Percentiles rank a stretch among this genome's conserved stretches.
phyloP scores from a whole-genome alignment of 2,113 vertebrate species.

The Alethe diademata region DNA sequence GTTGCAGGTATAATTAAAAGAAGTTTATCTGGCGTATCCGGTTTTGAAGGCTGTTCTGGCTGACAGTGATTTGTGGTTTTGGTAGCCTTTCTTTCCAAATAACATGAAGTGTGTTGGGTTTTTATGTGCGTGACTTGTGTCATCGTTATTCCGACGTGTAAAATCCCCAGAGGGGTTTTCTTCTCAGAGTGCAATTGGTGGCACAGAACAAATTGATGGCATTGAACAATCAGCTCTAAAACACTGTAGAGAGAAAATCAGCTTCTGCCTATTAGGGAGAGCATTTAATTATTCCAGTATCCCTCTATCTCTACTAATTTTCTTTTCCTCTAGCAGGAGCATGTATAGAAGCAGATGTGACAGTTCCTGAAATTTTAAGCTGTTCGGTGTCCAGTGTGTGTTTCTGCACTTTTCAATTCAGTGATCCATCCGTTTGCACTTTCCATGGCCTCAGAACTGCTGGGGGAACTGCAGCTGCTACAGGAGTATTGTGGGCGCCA shows the following conservation, averaged over 20 bases:
- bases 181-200: background rate
- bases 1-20: constrained; percentile 8
- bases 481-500: background rate
- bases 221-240: background rate
- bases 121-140: background rate
- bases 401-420: background rate
- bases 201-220: background rate
- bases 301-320: background rate
- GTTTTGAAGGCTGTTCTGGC: background rate
- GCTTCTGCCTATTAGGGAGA: background rate
- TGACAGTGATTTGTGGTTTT: background rate
- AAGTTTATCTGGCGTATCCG: background rate
- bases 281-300: background rate
- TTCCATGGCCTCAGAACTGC: background rate
- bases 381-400: background rate
- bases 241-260: background rate
- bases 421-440: background rate
- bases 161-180: background rate
- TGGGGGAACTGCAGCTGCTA: background rate
- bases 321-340: background rate
- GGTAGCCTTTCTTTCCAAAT: background rate
- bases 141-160: accelerated
- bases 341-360: background rate
- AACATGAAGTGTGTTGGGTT: background rate
- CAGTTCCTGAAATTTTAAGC: background rate